These are phyloP conservation scores for Trilocha varians DNA, from an alignment of 2,888 invertebrate species.

Conservation along the genomic window DNA sequence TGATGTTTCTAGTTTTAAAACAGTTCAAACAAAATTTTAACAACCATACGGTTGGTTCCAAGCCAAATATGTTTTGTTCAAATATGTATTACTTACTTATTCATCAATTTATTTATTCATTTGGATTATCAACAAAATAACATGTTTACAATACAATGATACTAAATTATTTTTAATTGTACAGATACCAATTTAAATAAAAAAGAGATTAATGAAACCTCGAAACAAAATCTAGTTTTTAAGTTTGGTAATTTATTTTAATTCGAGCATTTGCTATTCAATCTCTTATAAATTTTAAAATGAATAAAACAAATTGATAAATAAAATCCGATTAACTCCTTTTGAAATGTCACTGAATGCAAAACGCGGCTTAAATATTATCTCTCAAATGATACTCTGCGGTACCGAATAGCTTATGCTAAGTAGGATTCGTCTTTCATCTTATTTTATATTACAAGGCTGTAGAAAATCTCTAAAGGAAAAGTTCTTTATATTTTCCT, in stretches of 20 bases:
- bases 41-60: too few species aligned
- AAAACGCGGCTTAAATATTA: constrained; percentile 28
- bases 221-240: too few species aligned
- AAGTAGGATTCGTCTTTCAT: constrained; percentile 47
- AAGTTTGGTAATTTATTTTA: background rate
- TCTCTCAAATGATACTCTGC: constrained; percentile 28
- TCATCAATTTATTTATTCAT: too few species aligned
- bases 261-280: too few species aligned
- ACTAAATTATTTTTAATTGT: too few species aligned
- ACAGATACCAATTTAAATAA: too few species aligned
- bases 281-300: too few species aligned
- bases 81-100: too few species aligned
- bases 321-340: constrained; percentile 2
- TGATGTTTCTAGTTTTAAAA: background rate
- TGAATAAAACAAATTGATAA: background rate
- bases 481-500: constrained; percentile 21
- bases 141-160: too few species aligned
- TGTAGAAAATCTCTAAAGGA: constrained; percentile 23
- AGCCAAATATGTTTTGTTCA: too few species aligned
- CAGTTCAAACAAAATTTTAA: background rate
- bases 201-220: too few species aligned
- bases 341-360: constrained; percentile 29
- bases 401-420: constrained; percentile 38
- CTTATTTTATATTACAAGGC: constrained; percentile 43
- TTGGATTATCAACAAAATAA: too few species aligned